Conservation (phyloP, 1,140 invertebrate species). For the Andricus grossulariae region DNA sequence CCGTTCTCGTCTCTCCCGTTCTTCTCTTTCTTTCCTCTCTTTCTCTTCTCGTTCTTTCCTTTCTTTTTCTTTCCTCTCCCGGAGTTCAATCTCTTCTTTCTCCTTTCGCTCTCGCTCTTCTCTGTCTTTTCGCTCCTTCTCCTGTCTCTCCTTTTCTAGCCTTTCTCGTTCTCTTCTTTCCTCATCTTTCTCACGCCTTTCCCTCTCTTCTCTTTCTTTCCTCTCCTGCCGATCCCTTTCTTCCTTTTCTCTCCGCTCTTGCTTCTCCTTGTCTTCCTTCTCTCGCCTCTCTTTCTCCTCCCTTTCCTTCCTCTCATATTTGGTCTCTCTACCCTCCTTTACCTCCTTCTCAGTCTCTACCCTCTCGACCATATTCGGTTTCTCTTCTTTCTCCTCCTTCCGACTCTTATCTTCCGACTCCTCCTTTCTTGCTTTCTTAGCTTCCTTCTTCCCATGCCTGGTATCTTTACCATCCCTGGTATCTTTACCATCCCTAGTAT, state of each 20-base stretch:
- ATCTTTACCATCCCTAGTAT: constrained; percentile 62
- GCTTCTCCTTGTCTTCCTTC: constrained; percentile 61
- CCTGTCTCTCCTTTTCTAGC: constrained; percentile 64
- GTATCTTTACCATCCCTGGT: constrained; percentile 65
- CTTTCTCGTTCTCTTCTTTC: constrained; percentile 71
- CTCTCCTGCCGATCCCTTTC: constrained; percentile 64
- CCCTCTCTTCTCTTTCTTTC: constrained; percentile 70
- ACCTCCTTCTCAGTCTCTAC: constrained; percentile 67
- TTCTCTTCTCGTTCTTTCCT: constrained; percentile 58
- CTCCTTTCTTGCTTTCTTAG: constrained; percentile 56
- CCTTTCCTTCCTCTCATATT: constrained; percentile 49
- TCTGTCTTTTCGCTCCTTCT: constrained; percentile 67
- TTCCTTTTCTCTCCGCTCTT: constrained; percentile 63
- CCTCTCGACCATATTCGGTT: constrained; percentile 52
- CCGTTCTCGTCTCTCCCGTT: constrained; percentile 61
- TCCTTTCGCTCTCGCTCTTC: constrained; percentile 61
- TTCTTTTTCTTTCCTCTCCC: constrained; percentile 60
- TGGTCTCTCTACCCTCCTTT: constrained; percentile 64
- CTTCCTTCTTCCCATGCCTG: constrained; percentile 57
- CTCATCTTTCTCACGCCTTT: constrained; percentile 73
- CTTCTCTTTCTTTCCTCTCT: constrained; percentile 52
- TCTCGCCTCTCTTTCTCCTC: constrained; percentile 66
- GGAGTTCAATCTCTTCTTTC: constrained; percentile 67
- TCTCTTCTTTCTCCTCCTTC: constrained; percentile 40
- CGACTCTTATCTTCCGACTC: constrained; percentile 38